Evolutionary conservation across 92 coral and sea anemone species (phyloP).

Genomic region (Diadumene lineata): DNA sequence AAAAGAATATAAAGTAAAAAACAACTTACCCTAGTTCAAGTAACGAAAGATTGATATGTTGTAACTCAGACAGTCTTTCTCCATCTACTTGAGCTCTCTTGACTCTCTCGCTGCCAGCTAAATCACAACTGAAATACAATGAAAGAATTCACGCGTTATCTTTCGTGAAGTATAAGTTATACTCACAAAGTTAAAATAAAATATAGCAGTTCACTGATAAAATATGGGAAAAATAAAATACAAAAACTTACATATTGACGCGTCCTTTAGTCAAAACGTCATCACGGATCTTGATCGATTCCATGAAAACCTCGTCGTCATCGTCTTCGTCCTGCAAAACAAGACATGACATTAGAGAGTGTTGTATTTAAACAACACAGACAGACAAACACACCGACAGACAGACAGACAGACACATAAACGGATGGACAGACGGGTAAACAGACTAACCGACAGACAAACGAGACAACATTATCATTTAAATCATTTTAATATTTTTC

Average conservation of each 20-base stretch:
- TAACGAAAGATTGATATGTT: conserved; percentile 88
- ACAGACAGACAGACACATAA: too few species aligned
- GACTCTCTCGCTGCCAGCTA: conserved; percentile 97
- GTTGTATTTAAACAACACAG: background rate
- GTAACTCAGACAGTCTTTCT: conserved; percentile 86
- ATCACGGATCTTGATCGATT: conserved; percentile 80
- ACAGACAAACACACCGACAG: too few species aligned
- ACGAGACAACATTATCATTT: too few species aligned
- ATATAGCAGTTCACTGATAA: background rate
- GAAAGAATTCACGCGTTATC: too few species aligned
- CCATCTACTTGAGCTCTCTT: conserved; percentile 90
- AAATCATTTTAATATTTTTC: too few species aligned
- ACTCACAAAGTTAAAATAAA: background rate
- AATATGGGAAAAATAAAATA: background rate
- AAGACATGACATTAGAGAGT: background rate
- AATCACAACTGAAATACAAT: conserved; percentile 72
- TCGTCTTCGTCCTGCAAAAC: conserved; percentile 32
- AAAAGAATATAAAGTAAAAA: too few species aligned
- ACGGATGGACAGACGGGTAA: too few species aligned
- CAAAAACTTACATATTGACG: conserved; percentile 77
- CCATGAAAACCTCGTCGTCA: conserved; percentile 79
- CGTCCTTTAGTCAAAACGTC: conserved; percentile 89
- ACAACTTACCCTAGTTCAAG: conserved; percentile 97
- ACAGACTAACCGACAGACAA: too few species aligned
- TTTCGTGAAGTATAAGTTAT: too few species aligned